Conservation (phyloP, 2,113 vertebrate genomes). For the Pomatorhinus ruficollis region DNA sequence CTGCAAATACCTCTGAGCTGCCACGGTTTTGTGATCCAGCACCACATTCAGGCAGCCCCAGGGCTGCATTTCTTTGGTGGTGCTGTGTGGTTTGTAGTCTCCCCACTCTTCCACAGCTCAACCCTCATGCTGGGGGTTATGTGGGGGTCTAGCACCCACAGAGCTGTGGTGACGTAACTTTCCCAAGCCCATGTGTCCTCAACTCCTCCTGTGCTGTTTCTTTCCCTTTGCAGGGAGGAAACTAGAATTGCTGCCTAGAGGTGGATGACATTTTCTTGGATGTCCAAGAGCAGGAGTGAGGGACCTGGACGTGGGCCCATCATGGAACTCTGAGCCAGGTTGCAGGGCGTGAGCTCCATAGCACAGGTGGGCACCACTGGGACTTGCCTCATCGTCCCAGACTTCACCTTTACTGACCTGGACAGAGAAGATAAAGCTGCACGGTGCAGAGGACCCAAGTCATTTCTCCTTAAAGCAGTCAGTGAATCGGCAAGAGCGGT, state of each 20-base stretch:
- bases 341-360: fast-evolving
- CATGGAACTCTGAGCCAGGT: fast-evolving
- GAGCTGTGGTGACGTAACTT: background rate
- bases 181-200: background rate
- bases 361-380: fast-evolving
- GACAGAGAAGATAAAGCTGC: background rate
- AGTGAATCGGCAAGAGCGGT: fast-evolving
- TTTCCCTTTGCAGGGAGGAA: background rate
- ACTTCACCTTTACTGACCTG: background rate
- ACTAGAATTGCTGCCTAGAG: background rate
- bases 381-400: fast-evolving
- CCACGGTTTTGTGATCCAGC: background rate
- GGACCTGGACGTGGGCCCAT: fast-evolving
- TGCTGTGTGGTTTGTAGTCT: fast-evolving
- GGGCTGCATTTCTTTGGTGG: background rate
- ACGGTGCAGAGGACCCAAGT: fast-evolving
- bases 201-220: background rate
- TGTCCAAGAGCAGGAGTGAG: background rate
- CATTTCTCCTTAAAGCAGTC: background rate
- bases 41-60: background rate
- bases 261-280: background rate
- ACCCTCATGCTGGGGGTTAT: fast-evolving
- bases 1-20: background rate
- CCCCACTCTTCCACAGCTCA: background rate
- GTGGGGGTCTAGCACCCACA: background rate